Evolutionary conservation across 2,888 invertebrate species (phyloP), one percentile per base, ranked within the genome.

Genomic region (Cinara cedri): DNA sequence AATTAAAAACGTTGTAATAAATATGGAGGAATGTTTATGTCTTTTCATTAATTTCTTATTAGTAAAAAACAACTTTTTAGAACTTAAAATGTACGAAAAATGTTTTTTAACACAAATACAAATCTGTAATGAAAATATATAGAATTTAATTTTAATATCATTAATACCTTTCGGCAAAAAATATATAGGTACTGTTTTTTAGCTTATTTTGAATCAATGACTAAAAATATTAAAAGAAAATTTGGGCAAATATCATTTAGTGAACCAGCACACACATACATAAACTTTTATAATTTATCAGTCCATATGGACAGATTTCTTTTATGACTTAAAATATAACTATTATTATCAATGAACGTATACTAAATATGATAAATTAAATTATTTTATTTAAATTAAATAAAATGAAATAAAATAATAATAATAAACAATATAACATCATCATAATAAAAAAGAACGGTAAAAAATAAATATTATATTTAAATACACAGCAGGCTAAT

Each of bases 391-490:
- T n/a, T n/a, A n/a, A n/a, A n/a, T n/a, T n/a, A n/a, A n/a, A n/a
- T n/a, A n/a, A n/a, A n/a, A n/a, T n/a, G n/a, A n/a, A n/a, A n/a
- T n/a, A n/a, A n/a, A n/a, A n/a, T n/a, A n/a, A n/a, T 57, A 76
- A 57, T 66, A 76, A 68, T 76, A 55, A 57, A 76, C 76, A 76
- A 57, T 76, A 75, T 54, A 75, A 75, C 54, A 75, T 65, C 46
- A 66, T 66, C 42, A 66, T 68, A 70, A 78, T 78, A 78, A 78
- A 70, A 70, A 78, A 65, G n/a, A 75, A 54, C 42, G 63, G 74
- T 65, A 65, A 11, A 75, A 75, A 65, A 65, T 75, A 75, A 75
- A 65, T 75, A 78, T 78, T 60, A 78, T 70, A 70, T 78, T 68
- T 68, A 60, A 70, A 70, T 78, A 68, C 76, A 76, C 68, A 68